Conservation (phyloP, 2,113 vertebrate genomes). For the Siniperca chuatsi region DNA sequence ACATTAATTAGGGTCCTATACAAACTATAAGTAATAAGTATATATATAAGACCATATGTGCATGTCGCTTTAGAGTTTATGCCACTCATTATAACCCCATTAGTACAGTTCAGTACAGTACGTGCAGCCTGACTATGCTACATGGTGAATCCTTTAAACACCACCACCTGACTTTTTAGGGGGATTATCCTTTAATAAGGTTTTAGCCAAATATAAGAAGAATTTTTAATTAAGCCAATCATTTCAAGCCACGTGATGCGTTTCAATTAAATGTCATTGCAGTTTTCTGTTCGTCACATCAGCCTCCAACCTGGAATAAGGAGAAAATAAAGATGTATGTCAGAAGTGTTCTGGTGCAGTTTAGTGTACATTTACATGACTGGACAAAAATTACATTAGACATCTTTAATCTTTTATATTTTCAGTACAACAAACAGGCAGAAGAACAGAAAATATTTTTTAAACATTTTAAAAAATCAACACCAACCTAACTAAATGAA, state of each 20-base stretch:
- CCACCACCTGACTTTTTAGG: constrained; percentile 60
- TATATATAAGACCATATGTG: not conserved
- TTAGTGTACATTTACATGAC: not conserved
- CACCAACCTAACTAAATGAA: not conserved
- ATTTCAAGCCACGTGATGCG: constrained; percentile 59
- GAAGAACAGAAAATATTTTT: not conserved
- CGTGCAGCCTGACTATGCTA: not conserved
- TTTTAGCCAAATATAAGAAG: constrained; percentile 64
- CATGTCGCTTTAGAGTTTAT: not conserved
- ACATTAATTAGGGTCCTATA: not conserved
- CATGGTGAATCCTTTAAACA: constrained; percentile 55
- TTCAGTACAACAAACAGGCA: not conserved
- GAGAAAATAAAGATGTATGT: not conserved
- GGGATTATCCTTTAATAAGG: constrained; percentile 74
- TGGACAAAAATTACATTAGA: too few relatives aligned
- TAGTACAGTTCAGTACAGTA: not conserved
- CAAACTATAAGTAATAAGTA: not conserved
- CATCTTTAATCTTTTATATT: not conserved
- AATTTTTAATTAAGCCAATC: constrained; percentile 66
- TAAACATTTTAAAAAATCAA: not conserved
- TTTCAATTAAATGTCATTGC: constrained; percentile 64
- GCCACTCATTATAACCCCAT: constrained; percentile 3
- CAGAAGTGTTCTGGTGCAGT: too few relatives aligned
- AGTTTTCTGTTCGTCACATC: constrained; percentile 41
- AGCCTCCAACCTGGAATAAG: not conserved